phyloP scores from a whole-genome alignment of 2,113 vertebrate genomes.

The Uria aalge region DNA sequence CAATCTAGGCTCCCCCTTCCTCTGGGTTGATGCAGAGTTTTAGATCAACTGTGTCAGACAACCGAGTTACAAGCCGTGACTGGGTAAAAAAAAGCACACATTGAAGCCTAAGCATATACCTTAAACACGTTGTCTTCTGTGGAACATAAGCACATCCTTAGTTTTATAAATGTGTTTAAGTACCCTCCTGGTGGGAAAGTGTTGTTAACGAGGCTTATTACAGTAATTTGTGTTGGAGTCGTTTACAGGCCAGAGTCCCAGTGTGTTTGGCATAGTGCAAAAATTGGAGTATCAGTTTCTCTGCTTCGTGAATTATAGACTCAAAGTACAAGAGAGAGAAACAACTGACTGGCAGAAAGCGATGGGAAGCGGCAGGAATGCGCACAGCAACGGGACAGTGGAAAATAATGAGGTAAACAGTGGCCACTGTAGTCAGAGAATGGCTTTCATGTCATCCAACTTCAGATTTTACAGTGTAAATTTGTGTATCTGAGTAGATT shows the following conservation, averaged over 20 bases:
- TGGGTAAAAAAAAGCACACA: not conserved
- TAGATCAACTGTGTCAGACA: not conserved
- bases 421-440: not conserved
- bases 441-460: not conserved
- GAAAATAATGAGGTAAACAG: not conserved
- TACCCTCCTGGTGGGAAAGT: not conserved
- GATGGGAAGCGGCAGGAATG: not conserved
- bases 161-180: not conserved
- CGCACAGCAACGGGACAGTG: not conserved
- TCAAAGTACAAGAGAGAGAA: not conserved
- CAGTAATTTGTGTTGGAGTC: not conserved
- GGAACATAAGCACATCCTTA: not conserved
- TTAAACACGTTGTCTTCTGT: not conserved
- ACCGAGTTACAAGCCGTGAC: not conserved
- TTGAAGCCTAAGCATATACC: not conserved
- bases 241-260: not conserved
- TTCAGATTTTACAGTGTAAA: not conserved
- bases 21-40: not conserved
- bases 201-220: constrained; percentile 5
- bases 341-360: not conserved
- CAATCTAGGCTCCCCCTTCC: not conserved
- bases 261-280: not conserved
- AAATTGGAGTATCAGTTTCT: not conserved
- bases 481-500: not conserved
- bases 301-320: not conserved